Percentiles rank a stretch among this genome's conserved stretches.
Evolutionary conservation across 2,113 vertebrate genomes (phyloP).

Genomic region (Nipponia nippon): DNA sequence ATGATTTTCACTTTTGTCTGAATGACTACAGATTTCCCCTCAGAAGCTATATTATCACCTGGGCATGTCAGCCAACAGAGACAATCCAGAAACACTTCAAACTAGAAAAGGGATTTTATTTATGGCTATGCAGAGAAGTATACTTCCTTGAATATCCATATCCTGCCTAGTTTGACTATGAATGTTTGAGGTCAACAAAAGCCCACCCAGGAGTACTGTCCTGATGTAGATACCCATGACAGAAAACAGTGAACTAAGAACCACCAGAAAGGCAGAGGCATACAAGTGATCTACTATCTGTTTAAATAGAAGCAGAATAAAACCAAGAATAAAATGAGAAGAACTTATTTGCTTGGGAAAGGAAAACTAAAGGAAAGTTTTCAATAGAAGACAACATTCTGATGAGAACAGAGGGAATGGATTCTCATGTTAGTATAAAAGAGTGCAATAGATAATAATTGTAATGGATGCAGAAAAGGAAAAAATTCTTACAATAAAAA

Average conservation of each 20-base stretch:
- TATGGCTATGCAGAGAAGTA: neutral
- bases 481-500: neutral
- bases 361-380: neutral
- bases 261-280: neutral
- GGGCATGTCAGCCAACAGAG: neutral
- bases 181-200: neutral
- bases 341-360: neutral
- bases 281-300: neutral
- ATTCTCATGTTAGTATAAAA: neutral
- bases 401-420: neutral
- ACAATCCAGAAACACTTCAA: neutral
- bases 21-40: neutral
- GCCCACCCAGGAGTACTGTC: neutral
- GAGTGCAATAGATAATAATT: neutral
- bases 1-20: neutral
- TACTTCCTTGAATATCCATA: neutral
- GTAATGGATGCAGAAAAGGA: neutral
- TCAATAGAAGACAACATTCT: neutral
- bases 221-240: neutral
- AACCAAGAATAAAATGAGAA: neutral
- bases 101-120: neutral
- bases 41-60: neutral
- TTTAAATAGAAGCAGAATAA: neutral
- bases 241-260: neutral
- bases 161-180: neutral